Conservation (phyloP, 2,888 invertebrate species). For the Oscheius sp. region DNA sequence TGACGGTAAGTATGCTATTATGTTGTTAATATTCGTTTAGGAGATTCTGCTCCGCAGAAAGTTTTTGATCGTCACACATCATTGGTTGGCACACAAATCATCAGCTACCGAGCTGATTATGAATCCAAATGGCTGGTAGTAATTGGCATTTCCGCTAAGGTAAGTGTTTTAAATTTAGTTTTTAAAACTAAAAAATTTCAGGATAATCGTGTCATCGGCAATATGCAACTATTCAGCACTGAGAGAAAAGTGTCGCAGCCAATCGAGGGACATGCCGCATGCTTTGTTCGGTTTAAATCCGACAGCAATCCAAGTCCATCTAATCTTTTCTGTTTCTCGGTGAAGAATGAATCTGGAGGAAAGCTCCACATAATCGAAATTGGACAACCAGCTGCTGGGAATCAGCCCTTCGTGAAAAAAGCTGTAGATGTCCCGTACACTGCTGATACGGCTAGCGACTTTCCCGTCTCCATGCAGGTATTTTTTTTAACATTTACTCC, state of each 20-base stretch:
- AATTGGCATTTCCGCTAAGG: conserved; percentile 85
- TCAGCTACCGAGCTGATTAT: conserved; percentile 96
- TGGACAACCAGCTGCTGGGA: conserved; percentile 88
- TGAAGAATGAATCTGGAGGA: conserved; percentile 86
- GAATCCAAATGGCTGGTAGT: conserved; percentile 95
- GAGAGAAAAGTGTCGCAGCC: conserved; percentile 98
- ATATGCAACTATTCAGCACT: conserved; percentile 98
- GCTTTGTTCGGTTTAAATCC: conserved; percentile 92
- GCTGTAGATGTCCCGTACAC: conserved; percentile 99
- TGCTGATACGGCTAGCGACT: conserved; percentile 94
- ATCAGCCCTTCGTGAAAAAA: conserved; percentile 96
- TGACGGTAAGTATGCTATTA: conserved; percentile 78
- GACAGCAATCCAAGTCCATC: conserved; percentile 88
- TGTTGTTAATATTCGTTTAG: conserved; percentile 47
- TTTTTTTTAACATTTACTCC: too few relatives aligned
- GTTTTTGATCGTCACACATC: conserved; percentile 96
- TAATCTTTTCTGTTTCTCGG: conserved; percentile 96
- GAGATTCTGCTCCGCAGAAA: conserved; percentile 92
- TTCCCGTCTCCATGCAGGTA: conserved; percentile 99
- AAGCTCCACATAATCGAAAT: conserved; percentile 95
- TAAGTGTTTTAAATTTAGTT: too few relatives aligned
- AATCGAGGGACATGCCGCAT: conserved; percentile 96
- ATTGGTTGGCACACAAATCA: conserved; percentile 94
- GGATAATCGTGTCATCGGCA: conserved; percentile 91
- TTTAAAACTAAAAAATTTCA: too few relatives aligned